These are phyloP conservation scores for Scaptomyza montana DNA, from an alignment of 1,140 invertebrate genomes.

Conservation along the genomic window DNA sequence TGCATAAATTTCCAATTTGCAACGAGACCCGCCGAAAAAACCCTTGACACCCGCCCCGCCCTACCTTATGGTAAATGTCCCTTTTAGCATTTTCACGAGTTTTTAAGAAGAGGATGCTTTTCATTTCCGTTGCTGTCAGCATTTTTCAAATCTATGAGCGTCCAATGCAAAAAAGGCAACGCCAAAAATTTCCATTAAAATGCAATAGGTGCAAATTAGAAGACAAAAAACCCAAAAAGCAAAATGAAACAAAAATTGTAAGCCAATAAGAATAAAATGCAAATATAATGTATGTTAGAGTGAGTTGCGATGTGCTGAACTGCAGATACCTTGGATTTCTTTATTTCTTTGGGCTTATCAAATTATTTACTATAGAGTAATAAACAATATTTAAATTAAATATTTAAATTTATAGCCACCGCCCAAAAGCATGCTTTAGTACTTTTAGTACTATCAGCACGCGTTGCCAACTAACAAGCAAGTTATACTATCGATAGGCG, in stretches of 20 bases:
- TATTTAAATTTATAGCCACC: background rate
- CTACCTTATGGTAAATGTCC: slow-evolving; percentile 12
- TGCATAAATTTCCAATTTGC: slow-evolving; percentile 34
- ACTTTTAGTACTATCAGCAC: background rate
- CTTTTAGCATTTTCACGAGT: slow-evolving; percentile 9
- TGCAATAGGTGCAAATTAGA: slow-evolving; percentile 79
- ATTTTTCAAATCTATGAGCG: slow-evolving; percentile 80
- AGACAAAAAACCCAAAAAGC: slow-evolving; percentile 45
- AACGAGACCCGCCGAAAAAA: background rate
- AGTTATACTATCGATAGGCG: slow-evolving; percentile 11
- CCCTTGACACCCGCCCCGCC: no score
- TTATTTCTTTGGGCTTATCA: background rate
- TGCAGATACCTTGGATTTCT: slow-evolving; percentile 11
- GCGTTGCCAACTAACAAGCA: slow-evolving; percentile 4
- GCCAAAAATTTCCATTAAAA: slow-evolving; percentile 66
- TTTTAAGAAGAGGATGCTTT: slow-evolving; percentile 60
- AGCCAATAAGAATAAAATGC: slow-evolving; percentile 32
- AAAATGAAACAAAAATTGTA: background rate
- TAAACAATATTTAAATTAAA: no score
- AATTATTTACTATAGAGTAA: background rate
- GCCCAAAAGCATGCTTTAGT: slow-evolving; percentile 31
- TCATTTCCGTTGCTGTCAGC: slow-evolving; percentile 77
- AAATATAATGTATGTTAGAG: background rate
- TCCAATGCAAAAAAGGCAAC: slow-evolving; percentile 66
- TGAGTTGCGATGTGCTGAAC: background rate